phyloP scores from a whole-genome alignment of 2,888 invertebrate genomes.

The Orthosia incerta region DNA sequence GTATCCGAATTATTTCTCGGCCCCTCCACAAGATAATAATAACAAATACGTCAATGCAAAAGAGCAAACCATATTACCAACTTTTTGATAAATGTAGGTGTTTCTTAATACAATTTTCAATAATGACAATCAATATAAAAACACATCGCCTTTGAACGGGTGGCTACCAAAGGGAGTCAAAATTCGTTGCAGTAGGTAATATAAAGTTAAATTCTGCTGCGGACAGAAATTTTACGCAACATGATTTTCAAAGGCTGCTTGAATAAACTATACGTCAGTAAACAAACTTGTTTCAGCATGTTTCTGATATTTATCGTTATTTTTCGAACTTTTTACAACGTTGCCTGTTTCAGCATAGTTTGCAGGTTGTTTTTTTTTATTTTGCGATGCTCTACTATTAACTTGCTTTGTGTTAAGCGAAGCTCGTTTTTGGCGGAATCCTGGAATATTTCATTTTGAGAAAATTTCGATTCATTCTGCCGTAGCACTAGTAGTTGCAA shows the following conservation, averaged over 20 bases:
- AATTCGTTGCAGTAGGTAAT: slow-evolving; percentile 10
- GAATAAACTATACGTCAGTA: slow-evolving; percentile 21
- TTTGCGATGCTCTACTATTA: neutral
- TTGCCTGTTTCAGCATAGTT: slow-evolving; percentile 11
- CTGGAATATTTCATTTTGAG: neutral
- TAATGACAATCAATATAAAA: neutral
- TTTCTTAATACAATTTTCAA: slow-evolving; percentile 1
- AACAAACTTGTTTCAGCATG: slow-evolving; percentile 17
- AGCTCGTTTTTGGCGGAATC: neutral
- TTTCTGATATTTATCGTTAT: slow-evolving; percentile 2
- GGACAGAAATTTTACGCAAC: neutral
- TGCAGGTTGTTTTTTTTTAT: slow-evolving; percentile 3
- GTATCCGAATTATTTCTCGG: no score
- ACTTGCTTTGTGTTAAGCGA: neutral
- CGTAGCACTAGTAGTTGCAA: no score
- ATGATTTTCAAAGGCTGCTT: slow-evolving; percentile 35
- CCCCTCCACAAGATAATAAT: no score
- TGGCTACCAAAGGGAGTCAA: slow-evolving; percentile 12
- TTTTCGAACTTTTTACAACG: slow-evolving; percentile 18
- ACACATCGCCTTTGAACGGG: neutral
- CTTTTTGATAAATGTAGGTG: neutral
- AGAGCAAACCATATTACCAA: neutral
- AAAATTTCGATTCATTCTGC: no score
- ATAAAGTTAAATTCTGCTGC: slow-evolving; percentile 13
- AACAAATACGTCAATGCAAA: neutral